Base-by-base conservation (phyloP, 2,888 invertebrate species). In the Hypsopygia costalis region DNA sequence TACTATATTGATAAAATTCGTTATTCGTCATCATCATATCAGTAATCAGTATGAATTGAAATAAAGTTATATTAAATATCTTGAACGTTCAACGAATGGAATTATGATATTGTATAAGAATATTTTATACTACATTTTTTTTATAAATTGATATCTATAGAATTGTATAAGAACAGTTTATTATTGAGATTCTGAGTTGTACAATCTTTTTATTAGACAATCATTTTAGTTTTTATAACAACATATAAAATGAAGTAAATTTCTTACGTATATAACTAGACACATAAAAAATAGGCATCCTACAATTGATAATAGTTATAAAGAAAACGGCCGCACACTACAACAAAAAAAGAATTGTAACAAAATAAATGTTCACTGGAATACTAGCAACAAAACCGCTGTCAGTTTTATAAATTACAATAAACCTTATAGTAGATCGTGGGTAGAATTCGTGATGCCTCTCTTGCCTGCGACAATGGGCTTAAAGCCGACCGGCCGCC, bases 381-480 rank as follows among this genome's bases (percentile, higher is more conserved):
- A 76, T 72, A 70, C 78, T 78, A 73, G 72, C 68, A 68, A 69
- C 70, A 74, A 77, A 81, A 77, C 77, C 75, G 68, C 69, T 69
- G 76, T 80, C 80, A 82, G 81, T 81, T 85, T 85, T 85, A 78
- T 82, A 85, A 85, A 85, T 83, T 82, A 83, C 82, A 80, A 80
- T 83, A 83, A 85, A 85, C 82, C 81, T 77, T 76, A 68, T 67
- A 75, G 69, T 61, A 69, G 71, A 73, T 78, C 83, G 85, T 81
- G 83, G 61, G 63, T 60, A 62, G 85, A 86, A 87, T 85, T 69
- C 66, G 54, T 74, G 81, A 83, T 83, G 75, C 57, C 69, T 65
- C 60, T 65, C 64, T 59, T 64, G 60, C 61, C 63, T 64, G 58
- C 74, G 75, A 85, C 81, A 81, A 80, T 75, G 71, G 79, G 78